Evolutionary conservation across 2,888 invertebrate species (phyloP).

Genomic region (Synanthedon formicaeformis): DNA sequence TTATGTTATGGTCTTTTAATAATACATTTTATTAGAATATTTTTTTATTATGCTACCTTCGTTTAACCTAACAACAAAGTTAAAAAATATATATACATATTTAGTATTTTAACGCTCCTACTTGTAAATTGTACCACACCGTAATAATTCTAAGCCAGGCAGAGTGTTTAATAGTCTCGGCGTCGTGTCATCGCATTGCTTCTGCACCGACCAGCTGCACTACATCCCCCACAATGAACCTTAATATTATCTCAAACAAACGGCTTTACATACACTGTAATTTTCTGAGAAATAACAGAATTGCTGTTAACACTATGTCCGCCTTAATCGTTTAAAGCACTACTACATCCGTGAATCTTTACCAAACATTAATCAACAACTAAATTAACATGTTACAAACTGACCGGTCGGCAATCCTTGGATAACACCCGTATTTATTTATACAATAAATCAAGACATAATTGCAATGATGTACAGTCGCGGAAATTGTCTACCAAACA

Average conservation of each 20-base stretch:
- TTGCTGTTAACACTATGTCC: background rate
- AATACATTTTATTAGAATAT: too few relatives aligned
- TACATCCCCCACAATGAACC: too few relatives aligned
- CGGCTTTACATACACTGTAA: too few relatives aligned
- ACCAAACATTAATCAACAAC: slow-evolving; percentile 5
- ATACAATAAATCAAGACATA: slow-evolving; percentile 47
- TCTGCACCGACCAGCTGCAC: too few relatives aligned
- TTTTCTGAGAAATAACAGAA: too few relatives aligned
- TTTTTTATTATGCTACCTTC: too few relatives aligned
- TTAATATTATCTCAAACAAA: too few relatives aligned
- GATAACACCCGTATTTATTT: slow-evolving; percentile 28
- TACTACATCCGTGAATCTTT: too few relatives aligned
- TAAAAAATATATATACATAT: too few relatives aligned
- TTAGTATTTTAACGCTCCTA: background rate
- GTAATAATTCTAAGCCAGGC: slow-evolving; percentile 20
- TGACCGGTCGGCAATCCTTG: slow-evolving; percentile 14
- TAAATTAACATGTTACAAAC: slow-evolving; percentile 43
- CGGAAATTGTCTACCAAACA: background rate
- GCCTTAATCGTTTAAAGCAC: slow-evolving; percentile 1
- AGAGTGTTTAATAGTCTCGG: slow-evolving; percentile 26
- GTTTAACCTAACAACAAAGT: too few relatives aligned
- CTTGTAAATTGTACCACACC: slow-evolving; percentile 6
- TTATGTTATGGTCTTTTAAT: too few relatives aligned
- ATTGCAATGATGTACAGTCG: slow-evolving; percentile 28
- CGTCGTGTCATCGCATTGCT: slow-evolving; percentile 28